Evolutionary conservation across 2,113 vertebrate genomes (phyloP), one percentile per base, ranked within the genome.

Genomic region (Coturnix japonica): DNA sequence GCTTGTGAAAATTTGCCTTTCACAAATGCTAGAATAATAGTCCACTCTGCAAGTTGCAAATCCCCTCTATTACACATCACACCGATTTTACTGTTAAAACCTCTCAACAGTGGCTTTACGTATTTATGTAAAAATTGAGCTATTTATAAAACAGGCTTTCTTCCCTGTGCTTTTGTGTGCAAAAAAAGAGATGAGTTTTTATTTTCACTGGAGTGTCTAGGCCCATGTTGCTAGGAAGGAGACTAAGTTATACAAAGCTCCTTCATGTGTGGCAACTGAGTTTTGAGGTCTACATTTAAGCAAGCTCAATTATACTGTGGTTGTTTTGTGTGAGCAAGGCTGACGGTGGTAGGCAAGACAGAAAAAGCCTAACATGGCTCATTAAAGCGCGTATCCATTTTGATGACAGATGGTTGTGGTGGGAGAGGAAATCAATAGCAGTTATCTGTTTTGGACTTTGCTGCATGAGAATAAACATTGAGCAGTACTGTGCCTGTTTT

Each of bases 221-320:
- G 18, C 44, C 28, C 17, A 10, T 9, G 13, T 21, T 59, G 19
- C 17, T 63, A 13, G 30, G 11, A 72, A 43, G 43, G 2, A 3
- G 3, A 33, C 31, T 41, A 3, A 0, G 0, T 53, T 70, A 16
- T 20, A 26, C 9, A 6, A 53, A 4, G 3, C 1, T 2, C 15
- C 9, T 21, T 65, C 44, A 69, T 8, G 2, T 43, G 2, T 59
- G 44, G 47, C 82, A 54, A 31, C 49, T 76, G 30, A 70, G 18
- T 56, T 61, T 46, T 80, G 33, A 2, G 4, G 47, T 22, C 56
- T 21, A 2, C 4, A 1, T 66, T 73, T 46, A 59, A 77, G 23
- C 23, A 79, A 72, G 57, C 15, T 57, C 44, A 30, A 18, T 61
- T 56, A 64, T 60, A 22, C 6, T 9, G 30, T 37, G 28, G 6